Evolutionary conservation across 1,140 invertebrate genomes (phyloP), one percentile per base, ranked within the genome.

Genomic region (Diachasmimorpha longicaudata): DNA sequence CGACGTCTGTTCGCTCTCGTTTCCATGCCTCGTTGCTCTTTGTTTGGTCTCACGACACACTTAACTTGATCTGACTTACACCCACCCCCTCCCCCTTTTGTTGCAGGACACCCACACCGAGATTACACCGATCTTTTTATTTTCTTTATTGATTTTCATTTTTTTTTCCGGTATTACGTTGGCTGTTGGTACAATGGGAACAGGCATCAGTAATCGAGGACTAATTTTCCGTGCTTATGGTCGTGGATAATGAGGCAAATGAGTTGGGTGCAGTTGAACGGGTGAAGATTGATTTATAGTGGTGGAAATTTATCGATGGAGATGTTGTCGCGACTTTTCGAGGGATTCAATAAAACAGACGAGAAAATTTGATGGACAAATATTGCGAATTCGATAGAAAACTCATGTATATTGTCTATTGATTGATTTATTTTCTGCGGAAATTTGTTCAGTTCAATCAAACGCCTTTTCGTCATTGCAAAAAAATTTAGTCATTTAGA

Each of bases 1-100:
- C 77, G 77, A 58, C 75, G 73, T 78, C 55, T 68, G 37, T 13
- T 74, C 72, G 75, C 73, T 85, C 81, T 81, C 78, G 75, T 81
- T 81, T 84, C 72, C 55, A 76, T 82, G 74, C 72, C 79, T 80
- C 70, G 77, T 79, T 79, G 78, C 75, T 75, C 79, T 75, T 79
- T 77, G 63, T 74, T 76, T 74, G 55, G n/a, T 76, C 77, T 67
- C 77, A 78, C 77, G 77, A 78, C 77, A 78, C 46, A 78, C 74
- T 76, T 78, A 66, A 70, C 52, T 76, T 25, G 73, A n/a, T 70
- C 31, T 31, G 23, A 68, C 58, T n/a, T 71, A 71, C 44, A 52
- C 42, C 25, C 23, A 71, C 16, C 70, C 70, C 42, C 21, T 52
- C 16, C 70, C 70, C 42, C 21, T 52, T 58, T 21, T 46, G 25